Evolutionary conservation across 2,888 invertebrate genomes (phyloP), one percentile per base, ranked within the genome.

Genomic region (Spisula solida): DNA sequence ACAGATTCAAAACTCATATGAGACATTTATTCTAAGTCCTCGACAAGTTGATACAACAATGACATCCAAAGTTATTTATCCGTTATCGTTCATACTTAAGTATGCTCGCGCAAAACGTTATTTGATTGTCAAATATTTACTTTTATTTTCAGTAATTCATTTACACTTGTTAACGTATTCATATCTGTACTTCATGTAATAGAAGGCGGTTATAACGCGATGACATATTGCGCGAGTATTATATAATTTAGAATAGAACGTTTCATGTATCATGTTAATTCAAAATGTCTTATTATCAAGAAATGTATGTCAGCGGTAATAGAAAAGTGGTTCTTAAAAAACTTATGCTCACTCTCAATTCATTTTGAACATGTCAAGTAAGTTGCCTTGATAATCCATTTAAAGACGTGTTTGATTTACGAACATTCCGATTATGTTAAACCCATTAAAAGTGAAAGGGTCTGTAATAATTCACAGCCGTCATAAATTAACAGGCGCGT

Each of bases 321-420:
- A 51, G 51, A 51, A 51, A 16, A 51, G 16, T 51, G 1, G 51
- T 51, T 51, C 14, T 51, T 16, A 8, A 14, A n/a, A 66, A 25
- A 25, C 5, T 25, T n/a, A 25, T 66, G 10, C 60, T 66, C 25
- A 66, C 18, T 14, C n/a, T 25, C 6, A 60, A 60, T 60, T 14
- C n/a, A 60, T 14, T 41, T 60, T 60, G n/a, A 60, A 66, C 25
- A 66, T 66, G 60, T 66, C 60, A 66, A 66, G 60, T 25, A n/a
- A 8, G 25, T 66, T 66, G 10, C 51, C 51, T n/a, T 66, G 60
- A 66, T 10, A 66, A 10, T n/a, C 60, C 60, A 66, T 66, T 41
- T 66, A 66, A n/a, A 25, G 5, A 25, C 2, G 25, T 66, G 25
- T 66, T 66, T 66, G 25, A 66, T 66, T 66, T 66, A 66, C 60